These are phyloP conservation scores for Portunus trituberculatus DNA, from an alignment of 1,140 invertebrate genomes.

Conservation along the genomic window DNA sequence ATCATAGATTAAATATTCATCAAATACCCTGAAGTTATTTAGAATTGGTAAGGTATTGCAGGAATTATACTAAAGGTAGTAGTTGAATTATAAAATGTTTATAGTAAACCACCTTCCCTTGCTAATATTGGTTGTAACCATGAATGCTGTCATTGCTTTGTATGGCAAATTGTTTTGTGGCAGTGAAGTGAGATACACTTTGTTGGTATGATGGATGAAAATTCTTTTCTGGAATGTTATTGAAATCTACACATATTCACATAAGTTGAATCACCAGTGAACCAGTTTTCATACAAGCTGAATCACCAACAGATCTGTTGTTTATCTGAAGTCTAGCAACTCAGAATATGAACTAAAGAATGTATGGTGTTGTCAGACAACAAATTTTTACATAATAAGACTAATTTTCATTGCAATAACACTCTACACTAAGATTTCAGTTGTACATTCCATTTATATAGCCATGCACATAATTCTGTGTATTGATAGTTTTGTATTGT, in stretches of 20 bases:
- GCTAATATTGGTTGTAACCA: background rate
- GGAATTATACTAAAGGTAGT: background rate
- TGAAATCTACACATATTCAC: background rate
- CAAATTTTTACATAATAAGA: too few relatives aligned
- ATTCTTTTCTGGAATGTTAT: background rate
- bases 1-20: background rate
- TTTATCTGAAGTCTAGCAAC: too few relatives aligned
- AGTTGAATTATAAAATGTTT: background rate
- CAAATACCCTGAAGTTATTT: background rate
- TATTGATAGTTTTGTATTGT: slow-evolving; percentile 33
- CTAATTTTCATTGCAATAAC: background rate
- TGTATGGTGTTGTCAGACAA: too few relatives aligned
- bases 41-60: background rate
- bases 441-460: slow-evolving; percentile 47
- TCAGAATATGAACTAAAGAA: too few relatives aligned
- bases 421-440: background rate
- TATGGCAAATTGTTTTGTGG: background rate
- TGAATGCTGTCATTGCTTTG: background rate
- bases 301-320: too few relatives aligned
- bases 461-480: slow-evolving; percentile 27
- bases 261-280: too few relatives aligned
- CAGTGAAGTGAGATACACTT: background rate
- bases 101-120: background rate
- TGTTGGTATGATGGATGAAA: background rate
- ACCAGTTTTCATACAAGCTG: too few relatives aligned